These are phyloP conservation scores for Geophilus truncorum DNA, from an alignment of 2,888 invertebrate genomes.

Conservation along the genomic window DNA sequence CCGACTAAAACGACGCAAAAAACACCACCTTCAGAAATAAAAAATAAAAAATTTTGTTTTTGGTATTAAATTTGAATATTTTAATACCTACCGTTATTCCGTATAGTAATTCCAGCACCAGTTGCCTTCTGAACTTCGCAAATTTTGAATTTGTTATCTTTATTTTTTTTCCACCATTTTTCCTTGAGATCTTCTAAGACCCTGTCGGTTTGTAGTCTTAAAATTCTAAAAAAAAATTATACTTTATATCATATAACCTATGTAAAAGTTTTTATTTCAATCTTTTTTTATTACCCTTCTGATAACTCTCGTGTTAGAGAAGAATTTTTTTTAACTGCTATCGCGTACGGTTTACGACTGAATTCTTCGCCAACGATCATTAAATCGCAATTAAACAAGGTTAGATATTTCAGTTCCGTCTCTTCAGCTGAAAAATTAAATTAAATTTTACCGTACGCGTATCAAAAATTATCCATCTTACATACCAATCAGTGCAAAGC, in stretches of 20 bases:
- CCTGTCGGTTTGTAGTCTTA: slow-evolving; percentile 86
- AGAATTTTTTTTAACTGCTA: slow-evolving; percentile 94
- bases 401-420: slow-evolving; percentile 78
- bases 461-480: neutral
- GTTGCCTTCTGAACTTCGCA: slow-evolving; percentile 83
- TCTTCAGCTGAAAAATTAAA: slow-evolving; percentile 64
- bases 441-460: neutral
- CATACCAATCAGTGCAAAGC: slow-evolving; percentile 80
- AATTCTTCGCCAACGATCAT: slow-evolving; percentile 94
- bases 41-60: no score
- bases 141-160: slow-evolving; percentile 62
- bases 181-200: slow-evolving; percentile 90
- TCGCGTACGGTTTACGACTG: slow-evolving; percentile 92
- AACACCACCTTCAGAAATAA: slow-evolving; percentile 62
- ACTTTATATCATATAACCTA: no score
- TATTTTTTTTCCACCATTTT: slow-evolving; percentile 92
- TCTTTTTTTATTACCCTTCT: slow-evolving; percentile 9
- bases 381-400: slow-evolving; percentile 78
- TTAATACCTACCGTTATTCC: slow-evolving; percentile 73
- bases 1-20: slow-evolving; percentile 97
- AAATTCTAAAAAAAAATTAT: slow-evolving; percentile 59
- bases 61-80: neutral
- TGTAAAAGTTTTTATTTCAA: no score
- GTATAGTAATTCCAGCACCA: slow-evolving; percentile 93
- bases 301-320: slow-evolving; percentile 74